Evolutionary conservation across 2,113 vertebrate species (phyloP).

Genomic region (Axis porcinus): DNA sequence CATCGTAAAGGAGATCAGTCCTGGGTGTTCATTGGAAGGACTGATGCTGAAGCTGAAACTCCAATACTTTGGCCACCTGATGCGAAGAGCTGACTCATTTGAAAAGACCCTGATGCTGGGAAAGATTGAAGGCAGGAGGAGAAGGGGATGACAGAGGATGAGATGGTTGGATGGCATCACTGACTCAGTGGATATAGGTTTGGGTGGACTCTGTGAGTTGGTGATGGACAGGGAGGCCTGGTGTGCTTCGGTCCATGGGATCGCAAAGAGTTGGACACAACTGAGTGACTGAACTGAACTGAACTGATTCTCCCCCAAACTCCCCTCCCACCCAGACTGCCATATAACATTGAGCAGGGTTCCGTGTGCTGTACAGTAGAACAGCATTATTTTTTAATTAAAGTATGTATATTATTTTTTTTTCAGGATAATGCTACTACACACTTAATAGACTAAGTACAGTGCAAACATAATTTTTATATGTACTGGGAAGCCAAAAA

Average conservation of each 20-base stretch:
- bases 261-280: rapidly evolving
- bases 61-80: neutral
- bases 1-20: neutral
- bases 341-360: neutral
- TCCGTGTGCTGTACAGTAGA: neutral
- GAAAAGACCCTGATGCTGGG: neutral
- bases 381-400: neutral
- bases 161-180: neutral
- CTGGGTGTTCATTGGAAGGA: neutral
- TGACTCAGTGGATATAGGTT: neutral
- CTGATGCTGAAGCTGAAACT: neutral
- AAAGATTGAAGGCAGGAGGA: neutral
- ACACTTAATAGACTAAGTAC: neutral
- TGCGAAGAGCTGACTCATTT: neutral
- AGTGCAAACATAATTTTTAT: neutral
- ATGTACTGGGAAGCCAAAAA: neutral
- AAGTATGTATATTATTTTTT: neutral
- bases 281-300: neutral
- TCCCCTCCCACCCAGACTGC: neutral
- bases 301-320: neutral
- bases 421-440: neutral
- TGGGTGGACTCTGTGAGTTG: neutral
- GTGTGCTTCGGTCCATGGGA: neutral
- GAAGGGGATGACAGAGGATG: neutral
- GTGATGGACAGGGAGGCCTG: neutral